phyloP scores from a whole-genome alignment of 2,888 invertebrate genomes.

The Heliconius sara region DNA sequence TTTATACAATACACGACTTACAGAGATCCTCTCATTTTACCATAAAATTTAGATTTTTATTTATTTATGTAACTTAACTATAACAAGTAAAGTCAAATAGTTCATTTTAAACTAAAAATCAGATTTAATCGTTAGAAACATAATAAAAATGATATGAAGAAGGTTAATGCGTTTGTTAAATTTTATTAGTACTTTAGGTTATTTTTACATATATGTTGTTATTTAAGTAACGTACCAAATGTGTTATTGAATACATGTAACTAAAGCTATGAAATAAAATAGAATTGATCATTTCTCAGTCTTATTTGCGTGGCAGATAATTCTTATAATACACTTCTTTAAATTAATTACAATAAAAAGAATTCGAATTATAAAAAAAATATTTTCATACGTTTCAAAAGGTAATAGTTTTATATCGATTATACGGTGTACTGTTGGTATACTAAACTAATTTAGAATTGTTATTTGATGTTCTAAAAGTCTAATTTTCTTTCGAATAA shows the following conservation, averaged over 20 bases:
- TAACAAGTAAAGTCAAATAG: background rate
- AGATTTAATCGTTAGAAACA: background rate
- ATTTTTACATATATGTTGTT: background rate
- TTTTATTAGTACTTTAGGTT: background rate
- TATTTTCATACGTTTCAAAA: background rate
- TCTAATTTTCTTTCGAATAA: background rate
- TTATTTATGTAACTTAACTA: background rate
- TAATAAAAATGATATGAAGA: background rate
- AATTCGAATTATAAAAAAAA: too few species aligned
- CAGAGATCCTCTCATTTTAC: background rate
- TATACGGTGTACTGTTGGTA: background rate
- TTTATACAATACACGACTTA: too few species aligned
- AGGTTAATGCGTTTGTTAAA: background rate
- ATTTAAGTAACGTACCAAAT: background rate
- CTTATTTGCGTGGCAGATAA: conserved; percentile 25
- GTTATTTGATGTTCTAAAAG: background rate
- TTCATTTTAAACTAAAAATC: background rate
- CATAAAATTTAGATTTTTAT: background rate
- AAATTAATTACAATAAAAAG: background rate
- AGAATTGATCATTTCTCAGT: conserved; percentile 25
- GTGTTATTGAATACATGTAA: background rate
- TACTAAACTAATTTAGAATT: background rate
- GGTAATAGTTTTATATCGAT: background rate
- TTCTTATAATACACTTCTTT: background rate
- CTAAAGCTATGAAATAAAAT: conserved; percentile 3